Evolutionary conservation across 2,888 invertebrate species (phyloP), one percentile per base, ranked within the genome.

Genomic region (Platycheirus rosarum): DNA sequence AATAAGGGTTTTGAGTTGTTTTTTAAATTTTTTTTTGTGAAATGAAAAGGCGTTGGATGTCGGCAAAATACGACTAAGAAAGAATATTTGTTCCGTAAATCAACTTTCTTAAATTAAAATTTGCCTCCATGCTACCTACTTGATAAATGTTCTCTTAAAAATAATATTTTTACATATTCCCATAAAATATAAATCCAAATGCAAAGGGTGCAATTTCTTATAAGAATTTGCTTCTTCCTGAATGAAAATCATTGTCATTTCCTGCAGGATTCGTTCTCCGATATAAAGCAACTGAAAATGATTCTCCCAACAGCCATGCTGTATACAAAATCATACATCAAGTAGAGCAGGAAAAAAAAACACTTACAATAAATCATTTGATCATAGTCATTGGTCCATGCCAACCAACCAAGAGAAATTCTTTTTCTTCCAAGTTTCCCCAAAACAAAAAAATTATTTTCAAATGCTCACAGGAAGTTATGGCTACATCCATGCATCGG

Each of bases 401-500:
- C 18, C 37, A 42, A 37, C 66, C 60, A 60, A 37, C 40, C 35
- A n/a, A n/a, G n/a, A 57, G 18, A 49, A 48, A 23, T 49, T 49
- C 20, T 48, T 46, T 51, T 48, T 51, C 29, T 46, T 60, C n/a
- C 16, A 32, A 42, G 8, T 48, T 49, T 48, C 42, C 68, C 71
- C 66, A 60, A 26, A 62, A 70, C 42, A 78, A 55, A 44, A 55
- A 44, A 51, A 40, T 18, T 26, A 68, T 55, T 78, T 35, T 35
- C 73, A 79, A 63, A 44, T 9, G 14, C 14, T 66, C 16, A 35
- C 82, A 71, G 82, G 82, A 82, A 73, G 76, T 71, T 63, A 71
- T 76, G 76, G 71, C 68, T 55, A 71, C 63, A 77, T 77, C 75
- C 82, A 71, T 82, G 71, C 82, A 82, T 65, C 82, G 82, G 82